These are phyloP conservation scores for Galaxias olidus DNA, from an alignment of 2,797 vertebrate species.

Conservation along the genomic window DNA sequence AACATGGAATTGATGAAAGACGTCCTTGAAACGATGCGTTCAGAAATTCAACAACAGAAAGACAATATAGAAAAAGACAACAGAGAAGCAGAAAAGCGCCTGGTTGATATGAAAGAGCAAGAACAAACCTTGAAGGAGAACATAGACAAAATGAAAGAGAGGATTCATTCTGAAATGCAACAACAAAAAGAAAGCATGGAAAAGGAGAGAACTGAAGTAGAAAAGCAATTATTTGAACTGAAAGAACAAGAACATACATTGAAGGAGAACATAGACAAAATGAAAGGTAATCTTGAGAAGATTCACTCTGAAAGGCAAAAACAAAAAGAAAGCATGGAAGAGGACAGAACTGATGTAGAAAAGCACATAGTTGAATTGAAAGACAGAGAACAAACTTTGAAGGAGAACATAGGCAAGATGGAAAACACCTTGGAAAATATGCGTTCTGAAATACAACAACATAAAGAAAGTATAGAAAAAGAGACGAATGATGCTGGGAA, in stretches of 20 bases:
- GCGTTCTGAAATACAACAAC: not conserved
- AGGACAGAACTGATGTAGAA: conserved; percentile 1
- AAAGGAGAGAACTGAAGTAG: conserved; percentile 7
- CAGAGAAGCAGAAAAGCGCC: no score
- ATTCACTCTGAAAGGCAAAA: conserved; percentile 28
- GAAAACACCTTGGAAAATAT: conserved; percentile 25
- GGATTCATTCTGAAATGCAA: no score
- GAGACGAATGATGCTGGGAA: not conserved
- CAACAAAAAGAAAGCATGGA: not conserved
- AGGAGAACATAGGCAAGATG: conserved; percentile 19
- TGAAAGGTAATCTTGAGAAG: conserved; percentile 23
- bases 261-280: conserved; percentile 22
- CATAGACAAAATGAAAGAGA: no score
- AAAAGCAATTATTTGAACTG: not conserved
- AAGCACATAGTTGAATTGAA: not conserved
- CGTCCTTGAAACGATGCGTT: no score
- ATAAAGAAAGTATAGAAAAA: not conserved
- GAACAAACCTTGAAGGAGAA: no score
- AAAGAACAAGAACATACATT: conserved; percentile 28
- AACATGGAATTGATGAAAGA: no score
- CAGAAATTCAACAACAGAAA: no score
- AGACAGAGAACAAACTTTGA: conserved; percentile 3
- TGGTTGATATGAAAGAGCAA: no score
- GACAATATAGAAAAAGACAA: no score
- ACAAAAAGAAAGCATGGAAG: conserved; percentile 17